These are phyloP conservation scores for Agrotis ipsilon DNA, from an alignment of 2,888 invertebrate species.

Conservation along the genomic window DNA sequence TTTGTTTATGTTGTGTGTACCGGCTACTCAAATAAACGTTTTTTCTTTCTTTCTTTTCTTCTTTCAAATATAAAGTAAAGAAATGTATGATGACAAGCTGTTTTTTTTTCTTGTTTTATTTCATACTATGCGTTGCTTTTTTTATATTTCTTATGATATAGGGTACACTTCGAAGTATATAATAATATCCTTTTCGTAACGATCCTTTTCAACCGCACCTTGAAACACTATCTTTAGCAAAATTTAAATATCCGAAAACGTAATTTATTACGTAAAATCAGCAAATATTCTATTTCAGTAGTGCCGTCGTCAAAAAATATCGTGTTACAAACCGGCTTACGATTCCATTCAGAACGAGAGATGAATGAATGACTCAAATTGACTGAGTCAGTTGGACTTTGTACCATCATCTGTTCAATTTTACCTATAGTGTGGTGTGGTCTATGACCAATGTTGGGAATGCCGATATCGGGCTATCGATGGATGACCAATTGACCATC, in stretches of 20 bases:
- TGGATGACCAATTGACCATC: background rate
- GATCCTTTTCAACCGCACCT: constrained; percentile 12
- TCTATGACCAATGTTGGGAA: background rate
- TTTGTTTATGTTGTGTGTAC: too few relatives aligned
- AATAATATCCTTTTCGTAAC: constrained; percentile 18
- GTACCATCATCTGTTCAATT: constrained; percentile 6
- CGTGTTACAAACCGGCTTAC: constrained; percentile 59
- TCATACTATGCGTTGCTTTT: too few relatives aligned
- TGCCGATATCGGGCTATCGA: background rate
- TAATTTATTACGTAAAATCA: constrained; percentile 41
- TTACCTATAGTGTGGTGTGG: background rate
- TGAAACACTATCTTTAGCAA: constrained; percentile 28
- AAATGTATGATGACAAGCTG: too few relatives aligned
- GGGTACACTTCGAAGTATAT: background rate
- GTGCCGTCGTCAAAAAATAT: constrained; percentile 49
- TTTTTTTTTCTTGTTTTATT: too few relatives aligned
- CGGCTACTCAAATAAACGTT: too few relatives aligned
- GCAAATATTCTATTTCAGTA: constrained; percentile 53
- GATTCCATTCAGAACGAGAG: constrained; percentile 68
- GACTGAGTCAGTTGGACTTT: constrained; percentile 35
- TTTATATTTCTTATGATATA: too few relatives aligned
- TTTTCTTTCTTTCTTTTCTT: too few relatives aligned
- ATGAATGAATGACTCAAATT: constrained; percentile 73
- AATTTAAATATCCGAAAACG: constrained; percentile 45
- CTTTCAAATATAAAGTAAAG: too few relatives aligned